Evolutionary conservation across 2,113 vertebrate genomes (phyloP).

Genomic region (Cathartes aura): DNA sequence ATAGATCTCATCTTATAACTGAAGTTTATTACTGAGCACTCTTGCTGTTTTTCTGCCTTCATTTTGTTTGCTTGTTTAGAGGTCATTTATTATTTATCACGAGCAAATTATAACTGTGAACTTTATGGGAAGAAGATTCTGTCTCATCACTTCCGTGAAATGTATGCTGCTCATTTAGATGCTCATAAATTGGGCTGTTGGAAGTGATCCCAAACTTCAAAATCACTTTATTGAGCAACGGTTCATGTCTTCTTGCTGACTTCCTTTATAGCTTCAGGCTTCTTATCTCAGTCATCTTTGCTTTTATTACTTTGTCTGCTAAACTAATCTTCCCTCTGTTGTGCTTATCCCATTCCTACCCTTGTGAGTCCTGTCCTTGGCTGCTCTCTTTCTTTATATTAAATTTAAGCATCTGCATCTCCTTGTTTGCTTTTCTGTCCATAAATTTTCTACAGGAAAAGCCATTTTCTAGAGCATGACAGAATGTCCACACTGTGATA

Average conservation of each 20-base stretch:
- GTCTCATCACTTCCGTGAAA: not conserved
- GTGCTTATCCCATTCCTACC: not conserved
- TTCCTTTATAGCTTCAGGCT: not conserved
- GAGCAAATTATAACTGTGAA: not conserved
- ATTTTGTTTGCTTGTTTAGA: not conserved
- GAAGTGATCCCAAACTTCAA: not conserved
- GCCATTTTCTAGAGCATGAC: not conserved
- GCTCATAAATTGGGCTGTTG: not conserved
- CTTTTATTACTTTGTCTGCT: not conserved
- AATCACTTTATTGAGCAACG: not conserved
- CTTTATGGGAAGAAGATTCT: not conserved
- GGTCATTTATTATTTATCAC: constrained; percentile 29
- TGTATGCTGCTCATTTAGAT: not conserved
- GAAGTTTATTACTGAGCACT: not conserved
- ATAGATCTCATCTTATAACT: not conserved
- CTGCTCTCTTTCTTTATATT: not conserved
- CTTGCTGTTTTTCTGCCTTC: not conserved
- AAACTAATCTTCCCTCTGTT: not conserved
- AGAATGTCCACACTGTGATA: not conserved
- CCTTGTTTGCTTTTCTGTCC: not conserved
- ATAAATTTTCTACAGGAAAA: not conserved
- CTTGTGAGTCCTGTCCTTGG: not conserved
- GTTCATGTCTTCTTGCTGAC: not conserved
- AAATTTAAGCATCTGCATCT: not conserved
- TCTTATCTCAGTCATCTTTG: not conserved